Percentiles rank a stretch among this genome's conserved stretches.
phyloP scores from a whole-genome alignment of 2,888 invertebrate species.

The Ochropleura plecta region DNA sequence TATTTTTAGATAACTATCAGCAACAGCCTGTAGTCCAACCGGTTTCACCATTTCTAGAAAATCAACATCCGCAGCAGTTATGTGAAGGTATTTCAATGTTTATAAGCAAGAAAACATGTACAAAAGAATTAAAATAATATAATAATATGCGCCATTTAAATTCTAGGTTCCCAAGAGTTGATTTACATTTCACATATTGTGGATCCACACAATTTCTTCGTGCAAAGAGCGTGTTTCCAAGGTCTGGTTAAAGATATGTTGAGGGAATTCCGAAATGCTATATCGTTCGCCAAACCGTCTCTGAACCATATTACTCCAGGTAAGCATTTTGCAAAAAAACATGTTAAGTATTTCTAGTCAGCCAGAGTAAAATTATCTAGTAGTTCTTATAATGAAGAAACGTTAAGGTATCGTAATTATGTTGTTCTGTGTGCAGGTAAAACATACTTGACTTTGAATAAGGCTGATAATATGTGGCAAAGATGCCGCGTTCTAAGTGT shows the following conservation, averaged over 20 bases:
- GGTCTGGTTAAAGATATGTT: constrained; percentile 80
- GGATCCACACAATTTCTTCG: constrained; percentile 91
- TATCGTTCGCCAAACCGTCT: constrained; percentile 78
- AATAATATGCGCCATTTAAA: constrained; percentile 1
- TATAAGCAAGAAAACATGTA: neutral
- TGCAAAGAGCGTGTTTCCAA: constrained; percentile 86
- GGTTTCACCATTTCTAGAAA: constrained; percentile 77
- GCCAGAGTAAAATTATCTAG: neutral
- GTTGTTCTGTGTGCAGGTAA: constrained; percentile 83
- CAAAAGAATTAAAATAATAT: neutral
- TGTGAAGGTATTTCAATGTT: constrained; percentile 76
- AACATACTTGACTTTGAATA: constrained; percentile 91
- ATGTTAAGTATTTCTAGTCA: constrained; percentile 6
- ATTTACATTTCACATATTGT: constrained; percentile 91
- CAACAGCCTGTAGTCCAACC: constrained; percentile 72
- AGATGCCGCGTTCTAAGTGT: constrained; percentile 90
- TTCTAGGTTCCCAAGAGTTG: constrained; percentile 85
- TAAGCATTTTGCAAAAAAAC: constrained; percentile 59
- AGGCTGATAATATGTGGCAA: constrained; percentile 91
- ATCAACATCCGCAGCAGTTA: constrained; percentile 76
- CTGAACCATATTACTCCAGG: constrained; percentile 78
- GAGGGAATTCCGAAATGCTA: constrained; percentile 81
- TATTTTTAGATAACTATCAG: constrained; percentile 72
- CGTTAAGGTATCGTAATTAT: constrained; percentile 7
- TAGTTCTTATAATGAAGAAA: neutral